Evolutionary conservation across 2,888 invertebrate species (phyloP).

Genomic region (Netelia melanura): DNA sequence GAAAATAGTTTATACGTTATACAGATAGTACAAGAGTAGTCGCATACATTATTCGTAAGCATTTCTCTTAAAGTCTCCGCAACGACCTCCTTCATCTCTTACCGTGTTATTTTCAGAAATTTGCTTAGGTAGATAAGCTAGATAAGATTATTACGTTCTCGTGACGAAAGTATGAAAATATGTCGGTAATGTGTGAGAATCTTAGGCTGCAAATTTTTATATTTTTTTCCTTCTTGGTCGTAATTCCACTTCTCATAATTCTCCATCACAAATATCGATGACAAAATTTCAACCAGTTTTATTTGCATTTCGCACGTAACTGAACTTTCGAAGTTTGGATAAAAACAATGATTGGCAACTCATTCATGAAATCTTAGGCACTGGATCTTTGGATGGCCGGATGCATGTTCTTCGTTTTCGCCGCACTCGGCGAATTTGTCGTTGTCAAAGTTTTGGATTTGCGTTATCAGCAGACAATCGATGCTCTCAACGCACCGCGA

Average conservation of each 20-base stretch:
- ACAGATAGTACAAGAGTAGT: background rate
- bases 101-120: constrained; percentile 45
- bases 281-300: background rate
- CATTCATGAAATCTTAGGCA: constrained; percentile 86
- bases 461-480: constrained; percentile 87
- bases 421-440: constrained; percentile 93
- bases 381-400: constrained; percentile 95
- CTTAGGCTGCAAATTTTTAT: background rate
- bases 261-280: background rate
- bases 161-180: constrained; percentile 24
- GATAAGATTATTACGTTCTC: constrained; percentile 49
- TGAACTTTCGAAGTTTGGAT: background rate
- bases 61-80: constrained; percentile 10
- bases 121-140: constrained; percentile 59
- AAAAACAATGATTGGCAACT: constrained; percentile 1
- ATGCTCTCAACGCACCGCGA: constrained; percentile 75
- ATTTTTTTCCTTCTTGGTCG: background rate
- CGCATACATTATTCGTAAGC: constrained; percentile 4
- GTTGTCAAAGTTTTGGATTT: constrained; percentile 93
- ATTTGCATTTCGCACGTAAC: background rate
- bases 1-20: constrained; percentile 30
- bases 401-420: constrained; percentile 95
- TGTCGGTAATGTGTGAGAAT: constrained; percentile 30
- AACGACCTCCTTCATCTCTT: constrained; percentile 35
- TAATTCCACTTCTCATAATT: constrained; percentile 5